phyloP scores from a whole-genome alignment of 1,140 invertebrate species.

The Physella acuta region DNA sequence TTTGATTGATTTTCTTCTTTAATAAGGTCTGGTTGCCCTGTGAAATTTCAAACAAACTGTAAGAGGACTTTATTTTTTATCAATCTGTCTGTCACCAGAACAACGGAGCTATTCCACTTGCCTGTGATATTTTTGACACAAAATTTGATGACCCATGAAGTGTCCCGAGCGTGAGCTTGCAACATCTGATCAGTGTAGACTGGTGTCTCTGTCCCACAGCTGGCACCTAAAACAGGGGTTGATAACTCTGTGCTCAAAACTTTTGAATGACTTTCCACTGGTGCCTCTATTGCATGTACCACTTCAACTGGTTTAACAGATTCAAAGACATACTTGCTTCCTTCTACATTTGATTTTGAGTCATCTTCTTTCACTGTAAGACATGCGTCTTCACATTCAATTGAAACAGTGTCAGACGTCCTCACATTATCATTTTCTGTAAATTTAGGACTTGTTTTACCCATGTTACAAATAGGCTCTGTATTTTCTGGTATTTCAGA shows the following conservation, averaged over 20 bases:
- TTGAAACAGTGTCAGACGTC: neutral
- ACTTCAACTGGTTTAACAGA: neutral
- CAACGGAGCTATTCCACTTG: no score
- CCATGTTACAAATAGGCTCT: neutral
- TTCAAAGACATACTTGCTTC: neutral
- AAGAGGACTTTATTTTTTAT: no score
- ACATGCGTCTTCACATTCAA: no score
- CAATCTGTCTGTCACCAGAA: no score
- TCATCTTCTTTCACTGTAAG: neutral
- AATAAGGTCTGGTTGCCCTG: conserved; percentile 22
- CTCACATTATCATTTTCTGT: neutral
- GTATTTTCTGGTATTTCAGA: neutral
- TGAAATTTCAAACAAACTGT: no score
- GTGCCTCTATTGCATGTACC: neutral
- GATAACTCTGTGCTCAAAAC: conserved; percentile 20
- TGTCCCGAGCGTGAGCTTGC: conserved; percentile 40
- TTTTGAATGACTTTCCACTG: no score
- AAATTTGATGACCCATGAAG: conserved; percentile 58
- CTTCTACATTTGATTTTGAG: neutral
- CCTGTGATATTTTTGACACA: conserved; percentile 53
- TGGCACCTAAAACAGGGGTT: conserved; percentile 32
- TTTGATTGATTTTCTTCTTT: conserved; percentile 4
- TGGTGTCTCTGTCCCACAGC: conserved; percentile 47
- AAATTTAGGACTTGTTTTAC: neutral
- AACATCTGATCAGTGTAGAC: conserved; percentile 41